Percentiles rank a stretch among this genome's conserved stretches.
Conservation (phyloP, 2,888 invertebrate species). For the Formica aserva region DNA sequence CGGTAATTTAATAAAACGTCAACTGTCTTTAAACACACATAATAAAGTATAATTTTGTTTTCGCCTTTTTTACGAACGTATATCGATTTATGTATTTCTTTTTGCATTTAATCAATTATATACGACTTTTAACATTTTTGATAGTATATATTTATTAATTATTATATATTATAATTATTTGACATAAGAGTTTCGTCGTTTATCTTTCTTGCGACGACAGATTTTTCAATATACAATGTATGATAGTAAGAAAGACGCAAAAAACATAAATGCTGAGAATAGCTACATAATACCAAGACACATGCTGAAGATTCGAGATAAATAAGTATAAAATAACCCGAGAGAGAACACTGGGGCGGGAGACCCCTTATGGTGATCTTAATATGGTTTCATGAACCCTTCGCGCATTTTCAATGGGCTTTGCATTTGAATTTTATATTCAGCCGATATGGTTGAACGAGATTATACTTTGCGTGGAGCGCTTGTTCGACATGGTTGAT, state of each 20-base stretch:
- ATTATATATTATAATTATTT: constrained; percentile 10
- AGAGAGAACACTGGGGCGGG: constrained; percentile 4
- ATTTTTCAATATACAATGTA: constrained; percentile 21
- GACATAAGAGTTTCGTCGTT: neutral
- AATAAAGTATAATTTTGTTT: constrained; percentile 1
- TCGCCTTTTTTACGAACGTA: neutral
- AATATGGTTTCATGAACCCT: constrained; percentile 73
- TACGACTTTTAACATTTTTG: neutral
- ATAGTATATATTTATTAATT: neutral
- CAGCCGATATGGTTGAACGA: constrained; percentile 62
- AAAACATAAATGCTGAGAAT: constrained; percentile 20
- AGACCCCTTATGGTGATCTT: constrained; percentile 64
- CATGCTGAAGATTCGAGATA: constrained; percentile 52
- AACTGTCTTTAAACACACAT: neutral
- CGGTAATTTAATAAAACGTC: neutral
- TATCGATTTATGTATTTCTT: neutral
- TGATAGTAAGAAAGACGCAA: neutral
- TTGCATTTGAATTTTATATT: constrained; percentile 76
- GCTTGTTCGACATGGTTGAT: constrained; percentile 23
- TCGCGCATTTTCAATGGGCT: constrained; percentile 55
- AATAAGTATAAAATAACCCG: constrained; percentile 56
- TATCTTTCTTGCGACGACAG: neutral
- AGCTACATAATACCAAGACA: neutral
- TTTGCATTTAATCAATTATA: neutral
- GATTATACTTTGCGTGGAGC: constrained; percentile 34